phyloP scores from a whole-genome alignment of 2,797 vertebrate genomes.

The Karalla daura region DNA sequence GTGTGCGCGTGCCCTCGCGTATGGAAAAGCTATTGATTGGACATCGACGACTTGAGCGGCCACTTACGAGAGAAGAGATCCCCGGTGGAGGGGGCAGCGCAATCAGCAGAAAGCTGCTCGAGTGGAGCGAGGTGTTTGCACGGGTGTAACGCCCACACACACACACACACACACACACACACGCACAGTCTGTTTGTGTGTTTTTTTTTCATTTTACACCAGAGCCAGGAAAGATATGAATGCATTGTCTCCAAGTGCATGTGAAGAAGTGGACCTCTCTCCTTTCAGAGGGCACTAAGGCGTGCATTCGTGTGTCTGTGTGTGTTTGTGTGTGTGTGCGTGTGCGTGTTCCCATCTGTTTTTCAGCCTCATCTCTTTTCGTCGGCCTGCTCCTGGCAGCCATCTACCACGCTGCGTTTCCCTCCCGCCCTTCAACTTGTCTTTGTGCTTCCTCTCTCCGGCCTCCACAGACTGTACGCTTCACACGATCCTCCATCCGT shows the following conservation, averaged over 20 bases:
- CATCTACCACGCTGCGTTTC: conserved; percentile 37
- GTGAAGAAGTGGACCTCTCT: conserved; percentile 2
- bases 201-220: not conserved
- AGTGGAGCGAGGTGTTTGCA: conserved; percentile 1
- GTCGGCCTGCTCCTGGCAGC: conserved; percentile 33
- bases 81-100: not conserved
- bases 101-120: conserved; percentile 20
- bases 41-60: conserved; percentile 11
- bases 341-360: conserved; percentile 69
- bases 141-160: too few relatives aligned
- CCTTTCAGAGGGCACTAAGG: conserved; percentile 7
- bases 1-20: not conserved
- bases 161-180: too few relatives aligned
- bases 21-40: conserved; percentile 27
- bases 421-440: conserved; percentile 34
- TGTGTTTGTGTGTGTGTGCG: conserved; percentile 1
- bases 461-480: too few relatives aligned
- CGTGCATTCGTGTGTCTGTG: conserved; percentile 13
- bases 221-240: too few relatives aligned
- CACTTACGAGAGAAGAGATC: conserved; percentile 7
- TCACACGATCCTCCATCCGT: too few relatives aligned
- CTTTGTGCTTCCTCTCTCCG: too few relatives aligned
- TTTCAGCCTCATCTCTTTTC: conserved; percentile 40
- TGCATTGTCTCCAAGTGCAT: not conserved
- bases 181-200: too few relatives aligned